A percentile compares a stretch with the other conserved stretches of the same genome.
Conservation (phyloP, 2,797 vertebrate species). For the Pangasius mekongensis region DNA sequence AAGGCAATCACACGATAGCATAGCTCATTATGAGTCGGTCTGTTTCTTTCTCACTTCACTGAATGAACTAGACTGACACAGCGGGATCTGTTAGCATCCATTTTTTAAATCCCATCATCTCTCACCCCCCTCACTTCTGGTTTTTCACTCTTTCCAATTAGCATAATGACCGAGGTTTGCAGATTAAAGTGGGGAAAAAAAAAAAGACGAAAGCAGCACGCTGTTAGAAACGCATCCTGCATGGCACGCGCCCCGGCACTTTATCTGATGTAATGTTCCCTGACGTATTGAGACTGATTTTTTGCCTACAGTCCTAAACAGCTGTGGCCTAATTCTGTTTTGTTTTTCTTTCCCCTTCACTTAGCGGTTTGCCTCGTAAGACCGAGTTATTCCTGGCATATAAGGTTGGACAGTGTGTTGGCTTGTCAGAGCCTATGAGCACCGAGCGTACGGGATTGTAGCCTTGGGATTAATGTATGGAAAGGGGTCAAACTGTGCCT, state of each 20-base stretch:
- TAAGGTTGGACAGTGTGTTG: slow-evolving; percentile 72
- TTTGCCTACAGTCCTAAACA: slow-evolving; percentile 89
- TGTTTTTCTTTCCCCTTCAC: slow-evolving; percentile 58
- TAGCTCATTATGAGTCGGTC: not conserved
- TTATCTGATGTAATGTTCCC: slow-evolving; percentile 84
- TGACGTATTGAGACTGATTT: slow-evolving; percentile 92
- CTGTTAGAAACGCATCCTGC: slow-evolving; percentile 10
- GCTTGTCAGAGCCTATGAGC: slow-evolving; percentile 76
- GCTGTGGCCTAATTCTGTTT: slow-evolving; percentile 89
- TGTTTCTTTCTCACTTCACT: slow-evolving; percentile 10
- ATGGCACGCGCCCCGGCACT: slow-evolving; percentile 64
- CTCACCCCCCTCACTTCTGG: slow-evolving; percentile 53
- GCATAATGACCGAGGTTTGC: slow-evolving; percentile 55
- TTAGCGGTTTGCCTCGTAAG: slow-evolving; percentile 83
- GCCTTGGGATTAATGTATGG: slow-evolving; percentile 63
- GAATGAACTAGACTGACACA: slow-evolving; percentile 25
- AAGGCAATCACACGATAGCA: not conserved
- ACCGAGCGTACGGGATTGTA: slow-evolving; percentile 67
- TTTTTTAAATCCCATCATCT: slow-evolving; percentile 73
- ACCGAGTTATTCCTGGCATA: slow-evolving; percentile 76
- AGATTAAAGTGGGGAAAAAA: slow-evolving; percentile 38
- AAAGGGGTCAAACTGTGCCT: slow-evolving; percentile 56
- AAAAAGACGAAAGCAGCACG: slow-evolving; percentile 21
- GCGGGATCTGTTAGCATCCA: slow-evolving; percentile 61
- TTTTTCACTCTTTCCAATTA: slow-evolving; percentile 57